phyloP scores from a whole-genome alignment of 2,888 invertebrate species.

The Chloromyia formosa region DNA sequence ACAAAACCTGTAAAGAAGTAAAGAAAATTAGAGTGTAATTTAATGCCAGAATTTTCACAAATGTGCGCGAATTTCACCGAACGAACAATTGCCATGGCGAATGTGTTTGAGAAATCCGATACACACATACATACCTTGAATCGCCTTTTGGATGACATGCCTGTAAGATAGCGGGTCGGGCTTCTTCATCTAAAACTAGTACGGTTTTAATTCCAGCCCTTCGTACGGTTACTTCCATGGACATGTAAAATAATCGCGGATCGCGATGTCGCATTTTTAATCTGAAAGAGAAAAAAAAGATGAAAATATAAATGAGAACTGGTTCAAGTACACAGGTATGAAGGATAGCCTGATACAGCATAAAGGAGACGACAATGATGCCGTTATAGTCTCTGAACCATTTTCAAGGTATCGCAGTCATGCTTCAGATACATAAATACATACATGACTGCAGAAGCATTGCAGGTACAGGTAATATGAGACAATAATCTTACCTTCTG shows the following conservation, averaged over 20 bases:
- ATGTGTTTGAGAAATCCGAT: conserved; percentile 6
- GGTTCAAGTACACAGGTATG: neutral
- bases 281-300: conserved; percentile 52
- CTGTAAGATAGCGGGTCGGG: conserved; percentile 89
- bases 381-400: neutral
- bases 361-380: neutral
- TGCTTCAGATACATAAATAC: neutral
- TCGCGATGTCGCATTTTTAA: conserved; percentile 89
- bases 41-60: neutral
- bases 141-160: conserved; percentile 94
- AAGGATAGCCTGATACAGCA: neutral
- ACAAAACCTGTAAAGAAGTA: conserved; percentile 72
- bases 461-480: neutral
- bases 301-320: neutral
- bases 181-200: conserved; percentile 85
- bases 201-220: conserved; percentile 84
- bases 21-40: neutral
- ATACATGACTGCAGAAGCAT: neutral
- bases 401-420: neutral
- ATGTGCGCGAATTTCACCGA: conserved; percentile 3
- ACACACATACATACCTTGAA: conserved; percentile 73
- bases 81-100: conserved; percentile 16
- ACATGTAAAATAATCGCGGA: conserved; percentile 90
- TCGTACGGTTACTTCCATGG: conserved; percentile 92
- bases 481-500: conserved; percentile 72